phyloP scores from a whole-genome alignment of 2,797 vertebrate species.

The Semotilus atromaculatus region DNA sequence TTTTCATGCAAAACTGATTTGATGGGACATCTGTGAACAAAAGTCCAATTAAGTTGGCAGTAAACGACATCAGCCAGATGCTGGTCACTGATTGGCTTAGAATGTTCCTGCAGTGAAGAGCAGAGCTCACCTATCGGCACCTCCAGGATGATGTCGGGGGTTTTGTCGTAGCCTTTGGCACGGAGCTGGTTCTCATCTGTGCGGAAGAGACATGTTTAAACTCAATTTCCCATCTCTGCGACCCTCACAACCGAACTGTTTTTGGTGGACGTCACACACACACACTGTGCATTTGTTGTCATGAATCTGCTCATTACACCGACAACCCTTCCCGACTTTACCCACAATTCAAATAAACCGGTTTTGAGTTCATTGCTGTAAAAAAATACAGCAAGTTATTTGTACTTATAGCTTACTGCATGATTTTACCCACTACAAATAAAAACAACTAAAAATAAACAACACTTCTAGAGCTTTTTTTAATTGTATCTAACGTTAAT shows the following conservation, averaged over 20 bases:
- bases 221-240: neutral
- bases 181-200: conserved; percentile 98
- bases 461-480: too few relatives aligned
- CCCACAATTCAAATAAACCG: too few relatives aligned
- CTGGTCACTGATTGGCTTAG: conserved; percentile 18
- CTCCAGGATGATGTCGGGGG: conserved; percentile 97
- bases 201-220: conserved; percentile 48
- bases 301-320: too few relatives aligned
- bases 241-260: neutral
- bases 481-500: too few relatives aligned
- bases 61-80: conserved; percentile 42
- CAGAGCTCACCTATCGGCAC: conserved; percentile 87
- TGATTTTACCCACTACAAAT: neutral
- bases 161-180: conserved; percentile 97
- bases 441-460: too few relatives aligned
- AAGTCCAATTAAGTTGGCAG: conserved; percentile 17
- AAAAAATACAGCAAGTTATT: too few relatives aligned
- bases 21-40: conserved; percentile 17
- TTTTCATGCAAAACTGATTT: conserved; percentile 45
- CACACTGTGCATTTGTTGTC: too few relatives aligned
- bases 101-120: neutral
- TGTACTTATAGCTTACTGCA: neutral
- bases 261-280: neutral
- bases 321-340: too few relatives aligned
- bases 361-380: too few relatives aligned